Conservation (phyloP, 2,888 invertebrate genomes). For the Chaitophorus viminalis region DNA sequence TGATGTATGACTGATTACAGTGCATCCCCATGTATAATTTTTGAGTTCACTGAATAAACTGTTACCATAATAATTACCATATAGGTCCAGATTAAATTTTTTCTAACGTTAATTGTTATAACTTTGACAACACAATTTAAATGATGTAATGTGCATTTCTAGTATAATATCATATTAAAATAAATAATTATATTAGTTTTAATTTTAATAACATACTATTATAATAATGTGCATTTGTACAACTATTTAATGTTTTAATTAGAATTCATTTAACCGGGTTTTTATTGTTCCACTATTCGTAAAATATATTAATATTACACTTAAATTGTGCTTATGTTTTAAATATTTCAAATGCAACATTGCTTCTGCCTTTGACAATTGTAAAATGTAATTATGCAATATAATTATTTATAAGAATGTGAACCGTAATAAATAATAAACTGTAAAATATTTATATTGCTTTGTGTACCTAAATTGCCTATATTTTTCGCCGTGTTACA, state of each 20-base stretch:
- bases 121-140: no score
- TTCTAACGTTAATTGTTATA: no score
- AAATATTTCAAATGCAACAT: background rate
- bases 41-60: no score
- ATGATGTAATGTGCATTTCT: background rate
- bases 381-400: background rate
- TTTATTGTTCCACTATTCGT: background rate
- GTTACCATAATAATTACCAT: no score
- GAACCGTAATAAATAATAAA: background rate
- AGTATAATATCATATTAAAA: background rate
- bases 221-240: background rate
- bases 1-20: no score
- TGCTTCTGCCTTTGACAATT: background rate
- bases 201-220: background rate
- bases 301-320: background rate
- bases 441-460: background rate
- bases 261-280: background rate
- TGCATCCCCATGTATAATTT: no score
- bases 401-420: background rate
- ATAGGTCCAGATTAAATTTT: no score
- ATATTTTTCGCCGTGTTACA: constrained; percentile 51
- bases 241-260: background rate
- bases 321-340: background rate
- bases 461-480: constrained; percentile 50
- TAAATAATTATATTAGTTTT: background rate